These are phyloP conservation scores for Hippoglossus hippoglossus DNA, from an alignment of 2,797 vertebrate genomes.

Conservation along the genomic window DNA sequence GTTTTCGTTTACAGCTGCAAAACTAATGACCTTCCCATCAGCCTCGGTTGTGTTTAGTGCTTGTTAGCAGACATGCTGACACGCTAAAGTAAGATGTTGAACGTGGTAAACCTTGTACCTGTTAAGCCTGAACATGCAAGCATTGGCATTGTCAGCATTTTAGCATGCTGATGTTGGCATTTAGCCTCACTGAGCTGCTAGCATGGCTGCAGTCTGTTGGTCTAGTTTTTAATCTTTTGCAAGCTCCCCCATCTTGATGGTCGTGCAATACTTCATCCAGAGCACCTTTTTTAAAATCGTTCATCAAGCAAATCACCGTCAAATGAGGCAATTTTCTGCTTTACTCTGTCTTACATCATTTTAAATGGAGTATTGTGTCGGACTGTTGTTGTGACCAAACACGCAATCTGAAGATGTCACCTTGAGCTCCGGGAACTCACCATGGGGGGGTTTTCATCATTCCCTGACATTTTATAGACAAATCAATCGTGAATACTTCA, in stretches of 20 bases:
- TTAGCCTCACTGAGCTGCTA: background rate
- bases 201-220: background rate
- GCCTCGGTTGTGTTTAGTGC: background rate
- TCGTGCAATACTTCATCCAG: background rate
- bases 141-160: background rate
- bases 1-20: background rate
- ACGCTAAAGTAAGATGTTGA: background rate
- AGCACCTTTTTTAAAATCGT: background rate
- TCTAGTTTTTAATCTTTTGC: background rate
- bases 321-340: background rate
- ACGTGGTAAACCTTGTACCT: background rate
- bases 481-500: slow-evolving; percentile 8
- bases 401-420: slow-evolving; percentile 11
- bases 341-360: background rate
- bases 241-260: background rate
- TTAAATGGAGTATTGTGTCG: background rate
- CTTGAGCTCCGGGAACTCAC: slow-evolving; percentile 3
- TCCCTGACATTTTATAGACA: slow-evolving; percentile 6
- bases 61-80: background rate
- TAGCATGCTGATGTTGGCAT: background rate
- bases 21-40: background rate
- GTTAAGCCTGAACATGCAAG: background rate
- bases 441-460: background rate
- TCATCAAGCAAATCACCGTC: background rate
- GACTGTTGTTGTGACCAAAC: background rate